Evolutionary conservation across 2,113 vertebrate species (phyloP).

Genomic region (Larimichthys crocea): DNA sequence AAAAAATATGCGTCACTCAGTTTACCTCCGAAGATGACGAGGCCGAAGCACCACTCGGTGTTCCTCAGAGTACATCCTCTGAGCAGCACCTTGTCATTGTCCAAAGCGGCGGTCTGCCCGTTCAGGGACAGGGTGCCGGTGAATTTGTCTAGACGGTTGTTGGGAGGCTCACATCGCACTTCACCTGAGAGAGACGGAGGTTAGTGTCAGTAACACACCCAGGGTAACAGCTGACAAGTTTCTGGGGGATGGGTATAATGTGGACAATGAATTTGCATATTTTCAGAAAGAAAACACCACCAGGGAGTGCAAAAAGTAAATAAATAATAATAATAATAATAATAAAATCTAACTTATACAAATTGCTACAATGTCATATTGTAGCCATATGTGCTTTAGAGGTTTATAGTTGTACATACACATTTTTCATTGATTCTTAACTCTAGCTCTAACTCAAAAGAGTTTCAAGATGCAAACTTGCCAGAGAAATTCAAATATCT

Average conservation of each 20-base stretch:
- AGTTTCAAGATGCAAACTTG: not conserved
- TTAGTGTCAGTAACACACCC: not conserved
- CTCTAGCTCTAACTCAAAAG: not conserved
- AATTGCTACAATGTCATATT: no score
- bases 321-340: no score
- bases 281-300: no score
- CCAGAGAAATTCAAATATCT: not conserved
- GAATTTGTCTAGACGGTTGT: slow-evolving; percentile 94
- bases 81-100: slow-evolving; percentile 92
- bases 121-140: slow-evolving; percentile 86
- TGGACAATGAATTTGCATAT: no score
- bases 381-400: no score
- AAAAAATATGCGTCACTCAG: not conserved
- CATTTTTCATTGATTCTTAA: not conserved
- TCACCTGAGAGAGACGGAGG: slow-evolving; percentile 84
- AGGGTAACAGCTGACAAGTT: not conserved
- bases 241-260: no score
- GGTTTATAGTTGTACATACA: no score
- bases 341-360: no score
- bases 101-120: slow-evolving; percentile 84
- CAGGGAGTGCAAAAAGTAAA: no score
- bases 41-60: slow-evolving; percentile 96
- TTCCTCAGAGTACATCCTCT: slow-evolving; percentile 93
- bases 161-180: slow-evolving; percentile 91
- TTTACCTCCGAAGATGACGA: slow-evolving; percentile 93